phyloP scores from a whole-genome alignment of 2,888 invertebrate genomes.

The Monochamus alternatus region DNA sequence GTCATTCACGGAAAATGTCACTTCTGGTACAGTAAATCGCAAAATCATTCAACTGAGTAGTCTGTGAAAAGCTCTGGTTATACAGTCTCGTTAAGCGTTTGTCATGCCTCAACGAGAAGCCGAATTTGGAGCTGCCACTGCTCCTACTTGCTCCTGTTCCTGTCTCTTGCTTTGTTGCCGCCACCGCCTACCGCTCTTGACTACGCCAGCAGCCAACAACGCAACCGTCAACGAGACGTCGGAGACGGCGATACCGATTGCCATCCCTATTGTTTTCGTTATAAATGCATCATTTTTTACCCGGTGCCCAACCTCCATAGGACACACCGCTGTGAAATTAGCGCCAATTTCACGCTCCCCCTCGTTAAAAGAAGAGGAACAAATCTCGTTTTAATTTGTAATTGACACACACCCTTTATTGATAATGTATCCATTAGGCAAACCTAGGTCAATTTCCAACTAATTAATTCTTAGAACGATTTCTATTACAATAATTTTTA shows the following conservation, averaged over 20 bases:
- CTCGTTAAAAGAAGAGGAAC: not conserved
- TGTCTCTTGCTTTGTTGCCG: conserved; percentile 29
- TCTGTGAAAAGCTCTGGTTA: conserved; percentile 66
- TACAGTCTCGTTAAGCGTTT: conserved; percentile 63
- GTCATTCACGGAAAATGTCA: conserved; percentile 66
- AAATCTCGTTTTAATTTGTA: not conserved
- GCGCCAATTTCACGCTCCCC: not conserved
- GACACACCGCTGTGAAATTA: not conserved
- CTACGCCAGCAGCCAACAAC: conserved; percentile 30
- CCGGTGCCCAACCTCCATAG: not conserved
- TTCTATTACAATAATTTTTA: too few relatives aligned
- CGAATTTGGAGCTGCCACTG: conserved; percentile 53
- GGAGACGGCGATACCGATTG: conserved; percentile 43
- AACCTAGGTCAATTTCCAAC: too few relatives aligned
- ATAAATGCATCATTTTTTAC: conserved; percentile 48
- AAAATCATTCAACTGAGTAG: conserved; percentile 65
- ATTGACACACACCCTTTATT: not conserved
- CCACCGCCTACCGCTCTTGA: conserved; percentile 22
- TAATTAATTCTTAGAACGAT: too few relatives aligned
- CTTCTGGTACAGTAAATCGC: conserved; percentile 59
- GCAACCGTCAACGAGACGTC: conserved; percentile 37
- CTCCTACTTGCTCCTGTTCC: conserved; percentile 33
- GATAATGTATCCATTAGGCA: too few relatives aligned
- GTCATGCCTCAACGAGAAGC: conserved; percentile 60
- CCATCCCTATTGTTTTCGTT: conserved; percentile 47